A percentile compares a stretch with the other conserved stretches of the same genome.
Conservation (phyloP, 2,797 vertebrate genomes). For the Petrocephalus schoutedeni region DNA sequence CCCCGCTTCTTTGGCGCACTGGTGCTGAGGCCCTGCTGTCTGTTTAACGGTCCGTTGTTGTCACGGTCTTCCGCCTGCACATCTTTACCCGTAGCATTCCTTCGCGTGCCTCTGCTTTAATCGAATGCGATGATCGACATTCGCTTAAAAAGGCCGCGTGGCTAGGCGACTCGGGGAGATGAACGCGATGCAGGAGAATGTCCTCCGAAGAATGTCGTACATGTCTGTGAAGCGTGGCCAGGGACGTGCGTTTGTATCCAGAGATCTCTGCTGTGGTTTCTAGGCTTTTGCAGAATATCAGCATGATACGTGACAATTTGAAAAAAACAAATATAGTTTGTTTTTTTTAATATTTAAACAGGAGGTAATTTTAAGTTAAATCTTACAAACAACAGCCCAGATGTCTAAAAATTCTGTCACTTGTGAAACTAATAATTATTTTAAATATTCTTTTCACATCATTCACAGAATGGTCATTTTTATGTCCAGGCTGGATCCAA, state of each 20-base stretch:
- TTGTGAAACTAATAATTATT: neutral
- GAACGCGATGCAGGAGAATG: neutral
- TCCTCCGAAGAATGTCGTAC: neutral
- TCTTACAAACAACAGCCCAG: neutral
- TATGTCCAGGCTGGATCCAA: neutral
- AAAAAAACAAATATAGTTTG: neutral
- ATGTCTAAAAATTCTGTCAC: neutral
- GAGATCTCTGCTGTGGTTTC: neutral
- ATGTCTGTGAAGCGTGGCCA: neutral
- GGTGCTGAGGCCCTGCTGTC: neutral
- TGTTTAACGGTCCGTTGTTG: neutral
- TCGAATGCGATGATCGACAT: neutral
- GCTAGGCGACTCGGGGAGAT: neutral
- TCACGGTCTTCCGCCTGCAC: neutral
- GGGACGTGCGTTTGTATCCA: neutral
- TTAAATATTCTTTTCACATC: neutral
- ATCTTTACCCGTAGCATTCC: neutral
- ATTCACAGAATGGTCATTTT: slow-evolving; percentile 4
- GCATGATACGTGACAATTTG: neutral
- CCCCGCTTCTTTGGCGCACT: too few relatives aligned
- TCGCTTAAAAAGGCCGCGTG: neutral
- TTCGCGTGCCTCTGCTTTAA: neutral
- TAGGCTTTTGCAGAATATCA: neutral
- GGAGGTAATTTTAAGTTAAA: neutral
- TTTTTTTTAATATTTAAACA: neutral